These are phyloP conservation scores for Dinocampus coccinellae DNA, from an alignment of 2,888 invertebrate genomes.

Conservation along the genomic window DNA sequence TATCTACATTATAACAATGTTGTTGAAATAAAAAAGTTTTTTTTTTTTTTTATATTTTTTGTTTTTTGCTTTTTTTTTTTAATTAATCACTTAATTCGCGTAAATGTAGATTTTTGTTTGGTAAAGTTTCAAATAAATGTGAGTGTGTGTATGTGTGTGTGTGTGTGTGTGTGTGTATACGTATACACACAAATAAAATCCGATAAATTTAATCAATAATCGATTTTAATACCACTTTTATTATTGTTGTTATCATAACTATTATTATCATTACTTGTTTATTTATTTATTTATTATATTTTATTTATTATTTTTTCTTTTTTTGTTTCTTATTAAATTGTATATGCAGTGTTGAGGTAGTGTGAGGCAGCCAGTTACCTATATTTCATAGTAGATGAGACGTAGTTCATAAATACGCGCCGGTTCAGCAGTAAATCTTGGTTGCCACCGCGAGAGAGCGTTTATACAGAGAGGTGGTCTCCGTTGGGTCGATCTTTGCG, in stretches of 20 bases:
- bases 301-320: too few species aligned
- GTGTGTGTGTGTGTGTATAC: neutral
- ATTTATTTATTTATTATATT: neutral
- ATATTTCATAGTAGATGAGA: constrained; percentile 45
- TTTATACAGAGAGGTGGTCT: constrained; percentile 32
- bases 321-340: too few species aligned
- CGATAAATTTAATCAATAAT: neutral
- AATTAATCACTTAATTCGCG: too few species aligned
- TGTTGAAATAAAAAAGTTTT: too few species aligned
- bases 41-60: too few species aligned
- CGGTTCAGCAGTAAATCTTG: constrained; percentile 67
- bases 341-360: neutral
- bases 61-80: too few species aligned
- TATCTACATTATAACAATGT: too few species aligned
- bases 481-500: too few species aligned
- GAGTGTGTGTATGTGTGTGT: too few species aligned
- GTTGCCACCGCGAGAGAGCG: constrained; percentile 58
- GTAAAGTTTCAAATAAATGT: too few species aligned
- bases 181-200: neutral
- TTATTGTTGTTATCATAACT: too few species aligned
- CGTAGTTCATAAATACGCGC: constrained; percentile 68
- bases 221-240: neutral
- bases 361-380: constrained; percentile 39
- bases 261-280: constrained; percentile 7
- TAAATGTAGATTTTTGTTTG: too few species aligned